phyloP scores from a whole-genome alignment of 1,140 invertebrate species.

The Teleopsis dalmanni region DNA sequence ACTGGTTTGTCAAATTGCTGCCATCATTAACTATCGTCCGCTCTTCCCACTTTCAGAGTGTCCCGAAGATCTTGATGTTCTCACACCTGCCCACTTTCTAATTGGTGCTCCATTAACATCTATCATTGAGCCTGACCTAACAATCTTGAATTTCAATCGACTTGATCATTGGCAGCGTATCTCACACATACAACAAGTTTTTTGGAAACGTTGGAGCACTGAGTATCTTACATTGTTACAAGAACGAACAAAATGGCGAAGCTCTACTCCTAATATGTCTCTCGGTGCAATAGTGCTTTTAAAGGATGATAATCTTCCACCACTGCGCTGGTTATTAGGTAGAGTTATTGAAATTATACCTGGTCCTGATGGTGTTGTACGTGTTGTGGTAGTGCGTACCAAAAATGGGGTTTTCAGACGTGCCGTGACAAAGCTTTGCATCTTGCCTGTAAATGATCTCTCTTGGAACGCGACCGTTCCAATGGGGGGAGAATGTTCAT shows the following conservation, averaged over 20 bases:
- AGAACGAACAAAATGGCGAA: constrained; percentile 17
- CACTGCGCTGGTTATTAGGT: constrained; percentile 11
- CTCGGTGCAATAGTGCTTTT: constrained; percentile 32
- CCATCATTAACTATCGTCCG: constrained; percentile 1
- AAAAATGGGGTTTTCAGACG: background rate
- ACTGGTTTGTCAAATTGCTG: constrained; percentile 19
- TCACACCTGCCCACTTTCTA: constrained; percentile 9
- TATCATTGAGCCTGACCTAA: background rate
- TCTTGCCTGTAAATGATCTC: background rate
- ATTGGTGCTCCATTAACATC: background rate
- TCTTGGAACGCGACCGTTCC: background rate
- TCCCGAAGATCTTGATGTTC: constrained; percentile 3
- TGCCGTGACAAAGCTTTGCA: background rate
- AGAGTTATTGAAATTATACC: background rate
- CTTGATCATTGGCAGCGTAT: background rate
- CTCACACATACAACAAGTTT: background rate
- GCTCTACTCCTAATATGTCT: constrained; percentile 13
- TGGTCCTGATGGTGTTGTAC: background rate
- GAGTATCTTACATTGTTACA: constrained; percentile 20
- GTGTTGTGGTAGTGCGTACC: background rate
- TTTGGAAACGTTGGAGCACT: constrained; percentile 17
- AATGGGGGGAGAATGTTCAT: background rate
- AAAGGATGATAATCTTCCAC: constrained; percentile 31
- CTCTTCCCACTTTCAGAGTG: background rate
- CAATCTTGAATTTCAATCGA: background rate